These are phyloP conservation scores for Apostichopus japonicus DNA, from an alignment of 35 echinoderm and acorn worm species.

Conservation along the genomic window DNA sequence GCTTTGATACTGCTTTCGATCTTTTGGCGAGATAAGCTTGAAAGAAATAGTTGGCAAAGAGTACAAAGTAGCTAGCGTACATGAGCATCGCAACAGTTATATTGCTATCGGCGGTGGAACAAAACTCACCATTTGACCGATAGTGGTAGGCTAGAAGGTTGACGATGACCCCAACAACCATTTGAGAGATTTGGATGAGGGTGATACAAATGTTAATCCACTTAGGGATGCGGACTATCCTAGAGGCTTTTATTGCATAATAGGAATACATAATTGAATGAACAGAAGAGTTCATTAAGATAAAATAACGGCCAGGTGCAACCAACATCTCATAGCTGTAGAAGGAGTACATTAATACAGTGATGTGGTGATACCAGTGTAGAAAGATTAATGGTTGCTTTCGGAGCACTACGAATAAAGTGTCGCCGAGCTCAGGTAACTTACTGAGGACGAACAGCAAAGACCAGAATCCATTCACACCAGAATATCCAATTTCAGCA, in stretches of 20 bases:
- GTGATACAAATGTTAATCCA: conserved; percentile 84
- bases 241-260: conserved; percentile 78
- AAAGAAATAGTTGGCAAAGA: conserved; percentile 98
- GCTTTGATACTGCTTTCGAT: conserved; percentile 16
- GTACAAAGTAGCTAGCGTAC: conserved; percentile 93
- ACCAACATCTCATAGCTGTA: conserved; percentile 81
- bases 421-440: conserved; percentile 94
- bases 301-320: conserved; percentile 87
- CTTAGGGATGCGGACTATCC: conserved; percentile 76
- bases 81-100: conserved; percentile 75
- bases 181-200: conserved; percentile 90
- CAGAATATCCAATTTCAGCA: conserved; percentile 65
- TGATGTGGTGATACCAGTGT: conserved; percentile 98
- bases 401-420: conserved; percentile 87
- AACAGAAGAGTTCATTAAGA: conserved; percentile 77
- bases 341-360: conserved; percentile 83
- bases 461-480: conserved; percentile 63
- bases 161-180: conserved; percentile 83
- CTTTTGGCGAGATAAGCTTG: conserved; percentile 75
- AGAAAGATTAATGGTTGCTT: conserved; percentile 98
- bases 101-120: conserved; percentile 84
- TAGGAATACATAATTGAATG: conserved; percentile 99
- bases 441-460: conserved; percentile 86
- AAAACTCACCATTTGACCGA: conserved; percentile 64
- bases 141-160: conserved; percentile 72